A percentile compares a stretch with the other conserved stretches of the same genome.
These are phyloP conservation scores for Zapornia atra DNA, from an alignment of 2,113 vertebrate genomes.

Conservation along the genomic window DNA sequence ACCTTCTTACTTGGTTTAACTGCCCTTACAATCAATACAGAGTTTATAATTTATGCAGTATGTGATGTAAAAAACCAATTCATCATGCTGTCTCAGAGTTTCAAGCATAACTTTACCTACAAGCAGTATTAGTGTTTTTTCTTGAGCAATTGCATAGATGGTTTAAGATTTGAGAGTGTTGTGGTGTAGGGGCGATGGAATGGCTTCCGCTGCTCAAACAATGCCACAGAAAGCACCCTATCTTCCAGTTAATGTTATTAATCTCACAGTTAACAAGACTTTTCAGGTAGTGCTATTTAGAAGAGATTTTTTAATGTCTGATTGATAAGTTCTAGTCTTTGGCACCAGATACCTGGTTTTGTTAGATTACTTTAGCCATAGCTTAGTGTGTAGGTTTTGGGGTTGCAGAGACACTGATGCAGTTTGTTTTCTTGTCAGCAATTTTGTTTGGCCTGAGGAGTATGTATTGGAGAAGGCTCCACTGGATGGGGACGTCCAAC, in stretches of 20 bases:
- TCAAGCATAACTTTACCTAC: neutral
- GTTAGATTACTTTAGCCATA: neutral
- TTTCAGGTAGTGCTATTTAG: neutral
- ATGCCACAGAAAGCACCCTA: neutral
- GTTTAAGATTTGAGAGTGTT: neutral
- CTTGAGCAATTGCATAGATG: neutral
- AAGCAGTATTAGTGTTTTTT: neutral
- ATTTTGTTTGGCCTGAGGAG: neutral
- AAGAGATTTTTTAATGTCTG: neutral
- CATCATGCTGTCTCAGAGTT: neutral
- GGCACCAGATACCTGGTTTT: accelerated
- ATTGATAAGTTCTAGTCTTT: neutral
- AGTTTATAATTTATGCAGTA: conserved; percentile 30
- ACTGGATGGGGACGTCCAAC: neutral
- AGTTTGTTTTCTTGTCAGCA: neutral
- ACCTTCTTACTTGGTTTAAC: conserved; percentile 19
- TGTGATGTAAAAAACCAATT: neutral
- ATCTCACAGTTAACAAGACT: neutral
- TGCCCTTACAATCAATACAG: conserved; percentile 1
- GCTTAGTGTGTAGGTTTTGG: neutral
- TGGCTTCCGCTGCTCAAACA: neutral
- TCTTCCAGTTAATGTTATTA: neutral
- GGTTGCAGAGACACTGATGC: accelerated
- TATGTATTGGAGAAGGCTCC: neutral
- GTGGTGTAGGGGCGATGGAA: neutral